phyloP scores from a whole-genome alignment of 2,888 invertebrate species.

The Drosophila stalkeri region DNA sequence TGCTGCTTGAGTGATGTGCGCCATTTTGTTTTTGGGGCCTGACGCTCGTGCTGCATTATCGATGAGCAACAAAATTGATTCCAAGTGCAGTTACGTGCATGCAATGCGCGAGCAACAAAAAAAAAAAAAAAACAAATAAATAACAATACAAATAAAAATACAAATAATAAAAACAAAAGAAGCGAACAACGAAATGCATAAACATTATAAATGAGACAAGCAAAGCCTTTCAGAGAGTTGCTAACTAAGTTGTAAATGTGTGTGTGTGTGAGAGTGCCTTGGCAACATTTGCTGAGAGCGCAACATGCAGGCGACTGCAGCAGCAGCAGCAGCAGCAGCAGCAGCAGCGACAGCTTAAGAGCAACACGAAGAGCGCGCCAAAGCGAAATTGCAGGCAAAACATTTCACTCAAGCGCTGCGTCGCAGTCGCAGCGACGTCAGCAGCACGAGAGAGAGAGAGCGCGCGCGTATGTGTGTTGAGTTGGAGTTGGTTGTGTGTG shows the following conservation, averaged over 20 bases:
- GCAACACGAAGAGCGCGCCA: conserved; percentile 24
- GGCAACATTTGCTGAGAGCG: conserved; percentile 59
- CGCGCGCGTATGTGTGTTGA: neutral
- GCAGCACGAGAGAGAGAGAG: conserved; percentile 1
- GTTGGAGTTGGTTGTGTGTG: conserved; percentile 29
- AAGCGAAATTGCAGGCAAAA: conserved; percentile 35
- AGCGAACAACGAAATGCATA: conserved; percentile 35
- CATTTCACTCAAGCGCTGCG: conserved; percentile 58
- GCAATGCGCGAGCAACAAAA: conserved; percentile 33
- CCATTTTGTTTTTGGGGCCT: conserved; percentile 66
- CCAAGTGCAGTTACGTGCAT: conserved; percentile 76
- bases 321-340: conserved; percentile 26
- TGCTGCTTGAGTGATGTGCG: conserved; percentile 60
- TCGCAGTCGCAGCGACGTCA: conserved; percentile 37
- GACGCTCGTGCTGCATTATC: conserved; percentile 69
- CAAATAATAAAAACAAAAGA: neutral
- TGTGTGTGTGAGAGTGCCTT: conserved; percentile 29
- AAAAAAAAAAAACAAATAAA: neutral
- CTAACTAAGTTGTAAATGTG: neutral
- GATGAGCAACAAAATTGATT: conserved; percentile 76
- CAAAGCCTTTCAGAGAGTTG: conserved; percentile 48
- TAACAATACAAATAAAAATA: neutral
- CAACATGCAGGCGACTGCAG: conserved; percentile 58
- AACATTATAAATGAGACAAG: conserved; percentile 63
- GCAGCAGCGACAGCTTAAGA: conserved; percentile 43